A percentile compares a stretch with the other conserved stretches of the same genome.
phyloP scores from a whole-genome alignment of 2,888 invertebrate species.

The Eudemis profundana region DNA sequence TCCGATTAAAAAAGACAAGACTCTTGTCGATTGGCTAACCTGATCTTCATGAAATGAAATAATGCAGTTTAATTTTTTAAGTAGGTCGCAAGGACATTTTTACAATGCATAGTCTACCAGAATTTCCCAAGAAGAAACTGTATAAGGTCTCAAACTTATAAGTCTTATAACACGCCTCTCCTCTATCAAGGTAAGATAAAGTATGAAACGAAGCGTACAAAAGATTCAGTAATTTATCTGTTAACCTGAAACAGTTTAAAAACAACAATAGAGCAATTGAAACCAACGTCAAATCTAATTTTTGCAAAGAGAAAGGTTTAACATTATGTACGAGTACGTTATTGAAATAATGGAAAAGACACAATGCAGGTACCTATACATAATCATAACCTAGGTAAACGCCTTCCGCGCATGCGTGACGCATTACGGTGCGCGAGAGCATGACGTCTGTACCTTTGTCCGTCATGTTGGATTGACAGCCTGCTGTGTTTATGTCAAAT shows the following conservation, averaged over 20 bases:
- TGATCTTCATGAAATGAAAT: too few species aligned
- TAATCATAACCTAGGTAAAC: slow-evolving; percentile 37
- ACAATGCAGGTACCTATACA: slow-evolving; percentile 15
- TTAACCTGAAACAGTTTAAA: background rate
- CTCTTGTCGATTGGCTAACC: too few species aligned
- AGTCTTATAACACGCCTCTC: too few species aligned
- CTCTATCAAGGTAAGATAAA: too few species aligned
- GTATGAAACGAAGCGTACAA: too few species aligned
- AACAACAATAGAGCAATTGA: background rate
- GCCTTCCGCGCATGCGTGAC: slow-evolving; percentile 24
- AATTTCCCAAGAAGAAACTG: too few species aligned
- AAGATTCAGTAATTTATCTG: too few species aligned
- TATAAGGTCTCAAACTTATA: too few species aligned
- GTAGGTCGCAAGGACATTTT: too few species aligned
- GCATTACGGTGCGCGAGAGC: slow-evolving; percentile 32
- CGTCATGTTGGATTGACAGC: slow-evolving; percentile 38
- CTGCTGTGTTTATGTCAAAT: slow-evolving; percentile 20
- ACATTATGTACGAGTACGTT: background rate
- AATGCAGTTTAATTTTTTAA: too few species aligned
- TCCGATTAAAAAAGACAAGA: too few species aligned
- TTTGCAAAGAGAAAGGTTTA: background rate
- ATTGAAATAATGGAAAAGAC: slow-evolving; percentile 2
- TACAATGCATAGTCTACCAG: too few species aligned
- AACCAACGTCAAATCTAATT: background rate
- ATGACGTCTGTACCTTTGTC: slow-evolving; percentile 27